Base-by-base conservation (phyloP, 2,113 vertebrate species). In the Glaucomys volans region DNA sequence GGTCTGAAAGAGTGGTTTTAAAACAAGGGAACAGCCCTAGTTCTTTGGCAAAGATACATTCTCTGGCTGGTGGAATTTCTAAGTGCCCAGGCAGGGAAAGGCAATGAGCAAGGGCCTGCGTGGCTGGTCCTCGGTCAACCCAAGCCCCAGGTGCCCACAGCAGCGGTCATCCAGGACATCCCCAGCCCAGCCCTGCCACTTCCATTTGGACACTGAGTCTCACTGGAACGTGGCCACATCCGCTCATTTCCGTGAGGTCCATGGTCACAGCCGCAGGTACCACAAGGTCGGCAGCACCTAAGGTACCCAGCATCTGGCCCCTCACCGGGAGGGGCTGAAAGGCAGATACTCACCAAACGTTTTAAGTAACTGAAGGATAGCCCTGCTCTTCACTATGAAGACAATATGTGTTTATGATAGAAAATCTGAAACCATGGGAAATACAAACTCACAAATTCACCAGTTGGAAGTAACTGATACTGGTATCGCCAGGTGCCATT, bases 101-200 rank as follows among this genome's bases (percentile, higher is more conserved):
- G 59, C 24, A 5, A 32, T 2, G 22, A 30, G 22, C 16, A 40
- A 28, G 57, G 57, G 54, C 7, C 66, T 26, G 40, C 79, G 50
- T 30, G 74, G 5, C 1, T 2, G n/a, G 67, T 28, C 32, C 8
- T 37, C 8, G 0, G 12, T 10, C 5, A 22, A 0, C 2, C 35
- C 17, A 72, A 26, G 72, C 9, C 5, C 1, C 12, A 7, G 28
- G 30, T 2, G 62, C 4, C 72, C 2, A 4, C 0, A 1, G 72
- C 14, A 10, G 32, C 0, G 13, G 44, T 11, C 3, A 3, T 47
- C 59, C 18, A 54, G 11, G 28, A 30, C 1, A 35, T 0, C n/a
- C 10, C 3, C 7, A 10, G 13, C 69, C 52, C 44, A 50, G 16
- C 2, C 35, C 9, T 1, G 35, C 2, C 26, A 14, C 10, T 59